Evolutionary conservation across 2,888 invertebrate species (phyloP).

Genomic region (Bellardia pandia): DNA sequence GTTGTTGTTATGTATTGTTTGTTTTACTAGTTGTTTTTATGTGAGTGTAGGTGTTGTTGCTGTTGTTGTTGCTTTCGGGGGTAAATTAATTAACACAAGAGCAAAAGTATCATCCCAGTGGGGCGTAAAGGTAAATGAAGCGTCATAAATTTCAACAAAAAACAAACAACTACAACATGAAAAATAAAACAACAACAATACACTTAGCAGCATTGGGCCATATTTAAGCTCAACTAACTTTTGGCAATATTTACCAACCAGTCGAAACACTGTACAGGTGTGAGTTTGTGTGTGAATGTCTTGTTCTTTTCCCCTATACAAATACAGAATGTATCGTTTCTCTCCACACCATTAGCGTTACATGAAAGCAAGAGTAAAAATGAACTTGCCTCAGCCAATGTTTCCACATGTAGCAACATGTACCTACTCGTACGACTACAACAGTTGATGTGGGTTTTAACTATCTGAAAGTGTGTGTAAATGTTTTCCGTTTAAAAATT

Average conservation of each 20-base stretch:
- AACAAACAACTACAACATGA: neutral
- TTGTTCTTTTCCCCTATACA: neutral
- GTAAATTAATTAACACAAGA: conserved; percentile 73
- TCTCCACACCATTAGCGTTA: conserved; percentile 43
- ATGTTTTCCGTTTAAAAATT: conserved; percentile 22
- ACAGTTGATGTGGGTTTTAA: conserved; percentile 5
- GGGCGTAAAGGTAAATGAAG: conserved; percentile 72
- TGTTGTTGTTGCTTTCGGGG: conserved; percentile 55
- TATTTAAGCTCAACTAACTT: conserved; percentile 56
- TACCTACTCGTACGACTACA: neutral
- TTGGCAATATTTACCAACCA: conserved; percentile 44
- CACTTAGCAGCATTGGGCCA: conserved; percentile 38
- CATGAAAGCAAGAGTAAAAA: conserved; percentile 52
- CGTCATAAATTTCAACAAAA: conserved; percentile 66
- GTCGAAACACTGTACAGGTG: neutral
- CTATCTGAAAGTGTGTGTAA: neutral
- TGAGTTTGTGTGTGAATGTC: neutral
- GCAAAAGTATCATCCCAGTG: conserved; percentile 69
- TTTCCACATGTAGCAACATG: conserved; percentile 30
- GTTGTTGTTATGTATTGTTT: conserved; percentile 65
- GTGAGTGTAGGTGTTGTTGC: conserved; percentile 17
- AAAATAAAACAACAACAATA: conserved; percentile 27
- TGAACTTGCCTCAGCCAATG: conserved; percentile 13
- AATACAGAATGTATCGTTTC: conserved; percentile 21
- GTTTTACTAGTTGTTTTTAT: conserved; percentile 17